Evolutionary conservation across 2,888 invertebrate species (phyloP), one percentile per base, ranked within the genome.

Genomic region (Glomeris marginata): DNA sequence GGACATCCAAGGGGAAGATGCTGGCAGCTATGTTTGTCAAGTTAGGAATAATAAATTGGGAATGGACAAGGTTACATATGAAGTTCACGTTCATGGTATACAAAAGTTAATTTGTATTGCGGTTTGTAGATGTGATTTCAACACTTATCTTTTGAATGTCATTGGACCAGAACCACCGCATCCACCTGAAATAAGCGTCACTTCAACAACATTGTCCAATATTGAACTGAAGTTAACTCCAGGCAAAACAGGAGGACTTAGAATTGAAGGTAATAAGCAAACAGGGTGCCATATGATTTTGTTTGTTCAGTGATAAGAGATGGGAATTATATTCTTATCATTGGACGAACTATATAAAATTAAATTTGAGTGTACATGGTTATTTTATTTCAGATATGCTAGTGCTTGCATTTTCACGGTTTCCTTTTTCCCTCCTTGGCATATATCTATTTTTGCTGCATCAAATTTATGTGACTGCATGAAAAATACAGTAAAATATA

Each of bases 1-100:
- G 1, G 51, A 50, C 28, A 46, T 54, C 33, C 47, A 43, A 11
- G 54, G 54, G 16, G 47, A 44, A 22, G 43, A 50, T 33, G 56
- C 54, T 43, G 54, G 50, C 13, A 45, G 22, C 8, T 50, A 45
- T 50, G 21, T 41, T 4, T 50, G 50, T 18, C 50, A 50, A 33
- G 50, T 22, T n/a, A 50, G 45, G 40, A 28, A 28, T 28, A 50
- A 50, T 34, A 45, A 50, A 37, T 45, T 38, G 38, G 45, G 45
- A 21, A 33, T 38, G 21, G 50, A 50, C 28, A 45, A 50, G 22
- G 45, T 50, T 28, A 33, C 33, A 2, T 50, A 45, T 28, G 50
- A 50, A 21, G 40, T 50, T 10, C 45, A 22, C 13, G 36, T 50
- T n/a, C 28, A 44, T 37, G 49, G 49, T 49, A n/a, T n/a, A 49